Base-by-base conservation (phyloP, 2,797 vertebrate species). In the Xerus rutilus region DNA sequence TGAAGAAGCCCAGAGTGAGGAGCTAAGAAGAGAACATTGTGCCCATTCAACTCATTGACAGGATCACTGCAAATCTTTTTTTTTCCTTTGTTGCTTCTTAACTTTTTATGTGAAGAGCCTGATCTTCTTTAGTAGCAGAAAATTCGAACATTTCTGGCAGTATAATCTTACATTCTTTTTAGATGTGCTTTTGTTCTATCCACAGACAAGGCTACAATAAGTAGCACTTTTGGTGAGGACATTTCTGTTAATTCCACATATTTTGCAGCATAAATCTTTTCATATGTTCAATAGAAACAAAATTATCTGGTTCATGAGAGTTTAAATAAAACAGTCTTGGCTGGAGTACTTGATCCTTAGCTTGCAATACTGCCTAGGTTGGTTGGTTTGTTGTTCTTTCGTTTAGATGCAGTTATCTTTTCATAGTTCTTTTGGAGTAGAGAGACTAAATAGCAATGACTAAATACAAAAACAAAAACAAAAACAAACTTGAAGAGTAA, bases 371-470 rank as follows among this genome's bases (percentile, higher is more conserved):
- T 86, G 28, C 52, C 70, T 78, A 72, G 28, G 52, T 45, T 2
- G 52, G 13, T 39, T 91, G 64, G n/a, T 73, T 30, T n/a, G 39
- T 85, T 74, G 74, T 52, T 81, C 59, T 70, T 65, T 45, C 35
- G 54, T 65, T 87, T 28, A 83, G 43, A 65, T 54, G 25, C 62
- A 30, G 11, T 86, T 92, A 21, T 87, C 52, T 45, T 62, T 35
- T 70, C 1, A 67, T 62, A 79, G 74, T 67, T 89, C 39, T 93
- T 6, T 39, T 57, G 62, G 47, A 92, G 86, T 87, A 86, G 6
- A 94, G 18, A 94, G 32, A 90, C 11, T 64, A 89, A 86, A 86
- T 17, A 91, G 45, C 70, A 96, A 91, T 95, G 17, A 85, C 13
- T 14, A 74, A 90, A 89, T 62, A 43, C 65, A 86, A 57, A 87